Evolutionary conservation across 1,140 invertebrate species (phyloP).

Genomic region (Onthophagus taurus): DNA sequence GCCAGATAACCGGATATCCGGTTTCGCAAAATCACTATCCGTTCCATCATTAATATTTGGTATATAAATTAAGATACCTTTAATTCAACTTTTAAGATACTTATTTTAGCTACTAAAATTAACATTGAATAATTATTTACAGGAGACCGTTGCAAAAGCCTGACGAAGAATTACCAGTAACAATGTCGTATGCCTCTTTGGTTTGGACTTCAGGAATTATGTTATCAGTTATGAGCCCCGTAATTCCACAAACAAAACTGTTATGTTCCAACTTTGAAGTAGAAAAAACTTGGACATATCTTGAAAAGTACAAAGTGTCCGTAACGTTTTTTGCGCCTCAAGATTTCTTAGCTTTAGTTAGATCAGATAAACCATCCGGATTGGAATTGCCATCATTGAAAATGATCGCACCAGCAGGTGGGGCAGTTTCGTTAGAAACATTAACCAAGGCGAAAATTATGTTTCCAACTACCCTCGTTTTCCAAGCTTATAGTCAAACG

Average conservation of each 20-base stretch:
- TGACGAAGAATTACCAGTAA: too few relatives aligned
- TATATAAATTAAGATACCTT: too few relatives aligned
- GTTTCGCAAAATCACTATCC: too few relatives aligned
- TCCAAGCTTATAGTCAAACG: background rate
- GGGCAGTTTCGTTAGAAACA: background rate
- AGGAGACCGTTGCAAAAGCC: too few relatives aligned
- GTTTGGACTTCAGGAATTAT: background rate
- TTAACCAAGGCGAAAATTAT: background rate
- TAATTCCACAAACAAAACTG: background rate
- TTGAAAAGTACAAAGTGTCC: background rate
- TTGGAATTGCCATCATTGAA: background rate
- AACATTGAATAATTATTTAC: too few relatives aligned
- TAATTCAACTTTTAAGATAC: too few relatives aligned
- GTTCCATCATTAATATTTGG: too few relatives aligned
- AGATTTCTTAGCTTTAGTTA: background rate
- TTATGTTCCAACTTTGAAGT: slow-evolving; percentile 1
- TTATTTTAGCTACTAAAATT: too few relatives aligned
- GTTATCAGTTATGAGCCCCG: background rate
- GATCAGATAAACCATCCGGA: background rate
- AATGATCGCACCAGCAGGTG: background rate
- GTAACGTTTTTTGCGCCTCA: background rate
- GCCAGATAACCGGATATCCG: too few relatives aligned
- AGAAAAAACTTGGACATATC: background rate
- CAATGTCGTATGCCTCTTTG: background rate
- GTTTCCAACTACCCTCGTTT: background rate